These are phyloP conservation scores for Grallaria varia DNA, from an alignment of 2,113 vertebrate genomes.

Conservation along the genomic window DNA sequence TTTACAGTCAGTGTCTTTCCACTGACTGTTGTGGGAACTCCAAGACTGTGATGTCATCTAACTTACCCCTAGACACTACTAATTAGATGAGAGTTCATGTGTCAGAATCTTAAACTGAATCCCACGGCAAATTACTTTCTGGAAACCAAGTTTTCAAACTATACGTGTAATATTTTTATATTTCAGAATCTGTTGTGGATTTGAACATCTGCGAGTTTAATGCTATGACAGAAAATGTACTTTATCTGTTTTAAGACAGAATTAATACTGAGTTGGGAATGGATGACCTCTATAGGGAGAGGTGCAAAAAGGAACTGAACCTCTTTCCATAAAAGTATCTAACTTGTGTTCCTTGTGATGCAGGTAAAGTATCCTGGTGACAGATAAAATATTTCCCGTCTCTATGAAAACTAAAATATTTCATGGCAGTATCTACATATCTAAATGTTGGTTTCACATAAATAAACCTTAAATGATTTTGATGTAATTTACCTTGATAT, in stretches of 20 bases:
- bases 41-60: neutral
- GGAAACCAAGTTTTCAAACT: neutral
- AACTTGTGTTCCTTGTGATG: neutral
- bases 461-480: neutral
- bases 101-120: neutral
- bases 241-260: neutral
- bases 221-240: neutral
- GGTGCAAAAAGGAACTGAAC: neutral
- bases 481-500: neutral
- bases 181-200: neutral
- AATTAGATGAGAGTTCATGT: fast-evolving
- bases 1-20: neutral
- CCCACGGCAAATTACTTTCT: neutral
- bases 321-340: neutral
- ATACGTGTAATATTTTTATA: neutral
- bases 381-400: neutral
- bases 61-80: neutral
- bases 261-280: neutral
- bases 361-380: too few relatives aligned
- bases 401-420: neutral
- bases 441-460: neutral
- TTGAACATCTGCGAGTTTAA: neutral
- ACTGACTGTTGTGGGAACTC: neutral
- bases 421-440: neutral
- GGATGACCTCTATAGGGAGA: neutral